A percentile compares a stretch with the other conserved stretches of the same genome.
Conservation (phyloP, 30 jellyfish, hydroid and myxozoan genomes). For the Cassiopea andromeda region DNA sequence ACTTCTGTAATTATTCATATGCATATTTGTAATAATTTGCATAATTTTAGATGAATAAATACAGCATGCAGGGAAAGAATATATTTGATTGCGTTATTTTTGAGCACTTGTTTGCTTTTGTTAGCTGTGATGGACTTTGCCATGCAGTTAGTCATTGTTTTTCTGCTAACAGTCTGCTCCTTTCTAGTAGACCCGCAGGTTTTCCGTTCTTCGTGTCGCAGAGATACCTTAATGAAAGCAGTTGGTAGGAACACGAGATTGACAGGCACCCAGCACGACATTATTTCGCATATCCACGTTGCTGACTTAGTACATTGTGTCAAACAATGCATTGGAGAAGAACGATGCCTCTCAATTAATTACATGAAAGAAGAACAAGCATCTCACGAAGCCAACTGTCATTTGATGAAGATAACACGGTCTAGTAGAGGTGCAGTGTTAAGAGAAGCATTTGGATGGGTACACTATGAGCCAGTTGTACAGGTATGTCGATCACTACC, state of each 20-base stretch:
- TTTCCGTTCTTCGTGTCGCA: slow-evolving; percentile 30
- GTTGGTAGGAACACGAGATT: not conserved
- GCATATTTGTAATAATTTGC: too few relatives aligned
- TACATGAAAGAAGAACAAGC: not conserved
- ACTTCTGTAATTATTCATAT: not conserved
- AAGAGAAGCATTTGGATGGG: slow-evolving; percentile 18
- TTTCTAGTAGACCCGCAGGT: not conserved
- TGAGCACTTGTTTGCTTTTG: not conserved
- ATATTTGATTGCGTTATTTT: too few relatives aligned
- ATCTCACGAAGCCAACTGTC: slow-evolving; percentile 28
- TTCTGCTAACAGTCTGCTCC: not conserved
- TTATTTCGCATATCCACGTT: not conserved
- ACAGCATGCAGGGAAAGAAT: too few relatives aligned
- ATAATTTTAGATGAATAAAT: too few relatives aligned
- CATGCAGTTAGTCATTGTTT: not conserved
- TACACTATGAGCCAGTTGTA: slow-evolving; percentile 36
- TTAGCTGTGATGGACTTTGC: not conserved
- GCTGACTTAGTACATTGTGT: slow-evolving; percentile 18
- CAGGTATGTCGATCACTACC: slow-evolving; percentile 47
- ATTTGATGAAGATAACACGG: slow-evolving; percentile 25
- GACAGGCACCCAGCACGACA: not conserved
- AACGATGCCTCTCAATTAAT: slow-evolving; percentile 25
- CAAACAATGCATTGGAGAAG: slow-evolving; percentile 1
- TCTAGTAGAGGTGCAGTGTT: not conserved
- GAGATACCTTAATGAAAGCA: slow-evolving; percentile 11